Evolutionary conservation across 2,888 invertebrate species (phyloP), one percentile per base, ranked within the genome.

Genomic region (Caenorhabditis auriculariae): DNA sequence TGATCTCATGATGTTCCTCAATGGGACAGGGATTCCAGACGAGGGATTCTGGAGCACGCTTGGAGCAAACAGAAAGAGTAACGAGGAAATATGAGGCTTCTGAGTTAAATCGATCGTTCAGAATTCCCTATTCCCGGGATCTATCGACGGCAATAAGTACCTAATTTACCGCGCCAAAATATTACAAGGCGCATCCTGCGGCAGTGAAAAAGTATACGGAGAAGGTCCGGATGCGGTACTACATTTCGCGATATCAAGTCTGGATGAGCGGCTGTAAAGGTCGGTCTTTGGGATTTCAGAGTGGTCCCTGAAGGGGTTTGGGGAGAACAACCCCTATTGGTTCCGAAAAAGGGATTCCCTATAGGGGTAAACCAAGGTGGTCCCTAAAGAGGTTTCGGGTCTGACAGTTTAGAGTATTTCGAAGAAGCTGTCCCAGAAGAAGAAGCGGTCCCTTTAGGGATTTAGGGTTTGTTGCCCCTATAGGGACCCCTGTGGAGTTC

Each of bases 1-100:
- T 12, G 29, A 52, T 3, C 54, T 66, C 21, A 44, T 69, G 5
- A 38, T 56, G n/a, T 66, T 60, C 26, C 58, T 69, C 0, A 41
- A 60, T 19, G 41, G 46, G 7, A 63, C 69, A 1, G 42, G 41
- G 7, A 59, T 69, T 7, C 60, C 69, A 2, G 69, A 69, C 46
- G 69, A 69, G 48, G 47, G 55, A 12, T 69, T 69, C 48, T 69
- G 69, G 69, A 66, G 52, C 0, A 63, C 69, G 0, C 32, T 69
- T 1, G 28, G 52, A 0, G 69, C 58, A 17, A 69, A 66, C 35
- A 32, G 50, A 21, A 24, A 54, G 2, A 21, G 55, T 55, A 26
- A 3, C 19, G 24, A 24, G 2, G 24, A 4, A 28, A 7, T 21
- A 44, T 1, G 1, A 2, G 17, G 9, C 15, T 12, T 54, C 19